Percentiles rank a stretch among this genome's conserved stretches.
Conservation (phyloP, 2,797 vertebrate genomes). For the Varecia variegata region DNA sequence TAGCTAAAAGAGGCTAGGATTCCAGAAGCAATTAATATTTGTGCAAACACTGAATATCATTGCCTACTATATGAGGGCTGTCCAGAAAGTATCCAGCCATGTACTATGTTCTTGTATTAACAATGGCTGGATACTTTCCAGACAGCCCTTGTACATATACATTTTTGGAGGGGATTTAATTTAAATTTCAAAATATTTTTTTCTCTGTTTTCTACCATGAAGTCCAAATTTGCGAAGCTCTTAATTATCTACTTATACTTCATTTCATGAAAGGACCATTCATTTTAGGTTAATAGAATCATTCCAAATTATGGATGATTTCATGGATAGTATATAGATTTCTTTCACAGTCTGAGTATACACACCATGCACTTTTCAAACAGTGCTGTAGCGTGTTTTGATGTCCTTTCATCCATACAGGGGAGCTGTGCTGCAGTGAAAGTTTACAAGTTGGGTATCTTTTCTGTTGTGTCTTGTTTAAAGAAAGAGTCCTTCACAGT, state of each 20-base stretch:
- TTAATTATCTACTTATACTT: neutral
- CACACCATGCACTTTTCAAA: neutral
- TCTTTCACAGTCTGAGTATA: neutral
- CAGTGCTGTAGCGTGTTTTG: neutral
- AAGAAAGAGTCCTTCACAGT: constrained; percentile 91
- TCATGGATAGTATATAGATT: neutral
- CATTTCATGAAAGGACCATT: neutral
- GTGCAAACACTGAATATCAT: neutral
- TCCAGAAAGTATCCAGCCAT: too few species aligned
- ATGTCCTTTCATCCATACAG: constrained; percentile 79
- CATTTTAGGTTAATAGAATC: neutral
- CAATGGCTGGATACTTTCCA: too few species aligned
- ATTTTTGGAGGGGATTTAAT: neutral
- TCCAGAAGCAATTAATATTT: constrained; percentile 10
- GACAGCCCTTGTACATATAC: neutral
- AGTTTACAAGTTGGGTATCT: constrained; percentile 90
- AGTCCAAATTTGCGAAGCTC: neutral
- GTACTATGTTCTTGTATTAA: too few species aligned
- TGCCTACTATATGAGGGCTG: neutral
- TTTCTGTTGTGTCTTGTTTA: constrained; percentile 92
- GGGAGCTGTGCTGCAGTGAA: constrained; percentile 88
- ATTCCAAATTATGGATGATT: neutral
- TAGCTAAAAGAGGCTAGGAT: neutral
- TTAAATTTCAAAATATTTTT: neutral
- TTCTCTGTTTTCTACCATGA: neutral